These are phyloP conservation scores for Chironomus tentans DNA, from an alignment of 2,888 invertebrate genomes.

Conservation along the genomic window DNA sequence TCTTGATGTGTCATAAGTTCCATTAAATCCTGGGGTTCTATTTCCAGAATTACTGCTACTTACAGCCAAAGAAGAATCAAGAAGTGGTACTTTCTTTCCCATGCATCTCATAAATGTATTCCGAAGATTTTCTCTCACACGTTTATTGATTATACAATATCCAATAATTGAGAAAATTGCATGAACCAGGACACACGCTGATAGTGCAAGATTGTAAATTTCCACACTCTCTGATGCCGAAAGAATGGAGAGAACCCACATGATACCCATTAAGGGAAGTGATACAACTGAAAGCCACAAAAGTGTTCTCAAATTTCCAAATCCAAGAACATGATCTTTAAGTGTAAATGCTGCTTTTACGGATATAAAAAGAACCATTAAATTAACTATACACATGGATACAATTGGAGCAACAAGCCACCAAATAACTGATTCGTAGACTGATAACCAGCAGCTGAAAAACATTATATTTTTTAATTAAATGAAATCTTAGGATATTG, in stretches of 20 bases:
- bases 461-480: too few species aligned
- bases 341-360: constrained; percentile 85
- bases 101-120: constrained; percentile 63
- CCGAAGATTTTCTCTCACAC: constrained; percentile 64
- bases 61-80: constrained; percentile 64
- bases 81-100: constrained; percentile 70
- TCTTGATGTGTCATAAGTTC: constrained; percentile 49
- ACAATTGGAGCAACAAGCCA: constrained; percentile 87
- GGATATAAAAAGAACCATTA: constrained; percentile 73
- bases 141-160: constrained; percentile 76
- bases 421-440: constrained; percentile 91
- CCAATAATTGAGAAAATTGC: constrained; percentile 77
- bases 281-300: constrained; percentile 82
- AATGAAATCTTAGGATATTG: not conserved
- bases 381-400: constrained; percentile 64
- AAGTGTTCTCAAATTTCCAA: constrained; percentile 72
- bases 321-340: constrained; percentile 81
- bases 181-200: constrained; percentile 66
- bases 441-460: constrained; percentile 86
- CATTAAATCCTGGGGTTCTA: constrained; percentile 32
- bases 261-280: constrained; percentile 70
- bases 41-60: constrained; percentile 59
- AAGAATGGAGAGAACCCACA: constrained; percentile 77
- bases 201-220: constrained; percentile 66
- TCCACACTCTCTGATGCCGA: constrained; percentile 66